Conservation (phyloP, 1,140 invertebrate genomes). For the Lasioglossum baleicum region DNA sequence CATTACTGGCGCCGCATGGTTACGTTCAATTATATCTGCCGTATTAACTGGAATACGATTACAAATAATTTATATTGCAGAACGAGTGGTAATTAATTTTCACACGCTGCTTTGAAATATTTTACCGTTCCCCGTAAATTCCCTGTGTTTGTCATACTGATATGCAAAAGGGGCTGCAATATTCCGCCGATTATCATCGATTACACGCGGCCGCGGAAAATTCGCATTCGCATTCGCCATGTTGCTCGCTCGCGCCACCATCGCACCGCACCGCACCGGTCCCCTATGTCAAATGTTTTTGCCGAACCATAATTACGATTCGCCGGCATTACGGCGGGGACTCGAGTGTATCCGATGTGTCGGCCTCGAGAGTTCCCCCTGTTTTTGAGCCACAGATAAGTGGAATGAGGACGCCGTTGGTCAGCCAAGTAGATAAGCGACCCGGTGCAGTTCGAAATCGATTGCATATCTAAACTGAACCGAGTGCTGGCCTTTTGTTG, state of each 20-base stretch:
- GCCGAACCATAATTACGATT: not conserved
- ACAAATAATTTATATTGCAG: slow-evolving; percentile 36
- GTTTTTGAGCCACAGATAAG: slow-evolving; percentile 25
- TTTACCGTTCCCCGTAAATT: slow-evolving; percentile 2
- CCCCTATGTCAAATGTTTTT: not conserved
- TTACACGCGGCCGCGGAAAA: not conserved
- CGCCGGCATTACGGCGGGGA: not conserved
- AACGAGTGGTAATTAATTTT: slow-evolving; percentile 35
- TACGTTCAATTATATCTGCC: slow-evolving; percentile 39
- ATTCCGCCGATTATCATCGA: slow-evolving; percentile 9
- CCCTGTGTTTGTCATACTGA: not conserved
- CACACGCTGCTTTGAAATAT: slow-evolving; percentile 3
- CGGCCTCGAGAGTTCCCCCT: not conserved
- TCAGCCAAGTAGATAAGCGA: slow-evolving; percentile 39
- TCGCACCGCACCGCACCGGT: no score
- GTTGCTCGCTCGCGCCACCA: no score
- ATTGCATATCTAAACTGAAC: slow-evolving; percentile 25
- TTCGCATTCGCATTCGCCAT: not conserved
- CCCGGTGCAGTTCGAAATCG: slow-evolving; percentile 14
- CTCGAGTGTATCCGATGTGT: not conserved
- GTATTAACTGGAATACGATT: slow-evolving; percentile 26
- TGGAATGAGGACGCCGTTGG: slow-evolving; percentile 29
- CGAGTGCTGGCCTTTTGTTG: slow-evolving; percentile 23
- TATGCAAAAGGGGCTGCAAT: no score
- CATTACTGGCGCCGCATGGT: slow-evolving; percentile 25